Conservation (phyloP, 2,888 invertebrate species). For the Chirona hameri region DNA sequence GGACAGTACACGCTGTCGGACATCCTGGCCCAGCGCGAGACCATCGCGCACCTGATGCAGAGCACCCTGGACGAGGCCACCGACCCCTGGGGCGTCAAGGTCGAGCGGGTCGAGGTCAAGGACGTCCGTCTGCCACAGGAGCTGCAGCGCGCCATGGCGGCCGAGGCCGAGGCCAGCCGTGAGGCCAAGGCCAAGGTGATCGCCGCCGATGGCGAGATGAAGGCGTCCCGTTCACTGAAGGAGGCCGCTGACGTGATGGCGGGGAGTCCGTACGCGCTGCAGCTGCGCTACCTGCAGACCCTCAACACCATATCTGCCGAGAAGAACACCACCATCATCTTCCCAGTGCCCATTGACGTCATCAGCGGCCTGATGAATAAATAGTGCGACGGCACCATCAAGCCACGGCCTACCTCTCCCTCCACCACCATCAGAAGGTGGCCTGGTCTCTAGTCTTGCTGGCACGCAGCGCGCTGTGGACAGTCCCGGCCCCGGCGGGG, state of each 20-base stretch:
- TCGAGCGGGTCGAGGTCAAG: conserved; percentile 53
- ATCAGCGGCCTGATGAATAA: conserved; percentile 44
- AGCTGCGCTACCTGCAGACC: conserved; percentile 84
- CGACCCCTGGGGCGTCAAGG: conserved; percentile 48
- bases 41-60: conserved; percentile 58
- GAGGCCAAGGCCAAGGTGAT: conserved; percentile 53
- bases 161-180: conserved; percentile 52
- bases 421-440: too few relatives aligned
- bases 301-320: conserved; percentile 86
- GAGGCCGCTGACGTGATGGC: conserved; percentile 55
- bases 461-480: too few relatives aligned
- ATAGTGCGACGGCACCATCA: neutral
- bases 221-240: conserved; percentile 53
- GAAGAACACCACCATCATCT: conserved; percentile 91
- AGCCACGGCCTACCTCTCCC: neutral
- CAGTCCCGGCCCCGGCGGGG: too few relatives aligned
- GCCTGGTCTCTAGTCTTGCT: too few relatives aligned
- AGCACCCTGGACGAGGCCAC: conserved; percentile 47
- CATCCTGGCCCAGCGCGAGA: conserved; percentile 84
- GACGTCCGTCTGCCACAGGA: conserved; percentile 41
- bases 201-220: conserved; percentile 53
- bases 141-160: conserved; percentile 47
- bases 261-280: conserved; percentile 50
- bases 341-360: conserved; percentile 84
- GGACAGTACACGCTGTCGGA: conserved; percentile 89